A percentile compares a stretch with the other conserved stretches of the same genome.
Evolutionary conservation across 2,113 vertebrate genomes (phyloP).

Genomic region (Macrotus californicus): DNA sequence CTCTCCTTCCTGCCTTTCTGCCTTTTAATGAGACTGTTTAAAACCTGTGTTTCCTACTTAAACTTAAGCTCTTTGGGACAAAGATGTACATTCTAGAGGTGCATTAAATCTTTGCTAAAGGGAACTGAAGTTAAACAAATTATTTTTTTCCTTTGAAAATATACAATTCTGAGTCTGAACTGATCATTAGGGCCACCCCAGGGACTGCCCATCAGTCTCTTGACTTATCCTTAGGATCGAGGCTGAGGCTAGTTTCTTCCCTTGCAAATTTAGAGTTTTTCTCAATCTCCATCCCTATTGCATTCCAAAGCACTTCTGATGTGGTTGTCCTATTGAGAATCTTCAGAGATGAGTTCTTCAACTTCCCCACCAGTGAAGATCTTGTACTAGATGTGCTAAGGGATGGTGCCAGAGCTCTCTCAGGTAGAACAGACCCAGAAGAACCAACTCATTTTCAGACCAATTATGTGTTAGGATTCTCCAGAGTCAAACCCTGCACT

Average conservation of each 20-base stretch:
- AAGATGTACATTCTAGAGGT: background rate
- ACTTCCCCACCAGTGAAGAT: background rate
- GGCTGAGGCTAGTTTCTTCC: background rate
- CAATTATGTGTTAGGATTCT: background rate
- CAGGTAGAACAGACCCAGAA: accelerated
- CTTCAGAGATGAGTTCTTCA: background rate
- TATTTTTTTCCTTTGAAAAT: background rate
- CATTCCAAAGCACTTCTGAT: background rate
- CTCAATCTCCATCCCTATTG: background rate
- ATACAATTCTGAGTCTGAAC: background rate
- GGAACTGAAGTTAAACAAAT: background rate
- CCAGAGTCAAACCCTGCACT: background rate
- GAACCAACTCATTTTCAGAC: background rate
- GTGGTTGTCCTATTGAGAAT: background rate
- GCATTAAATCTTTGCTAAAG: background rate
- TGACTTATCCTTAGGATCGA: background rate
- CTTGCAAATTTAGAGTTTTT: background rate
- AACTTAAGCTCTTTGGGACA: background rate
- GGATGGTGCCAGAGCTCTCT: background rate
- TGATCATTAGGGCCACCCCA: background rate
- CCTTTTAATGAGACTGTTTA: no score
- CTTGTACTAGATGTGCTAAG: background rate
- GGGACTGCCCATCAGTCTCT: background rate
- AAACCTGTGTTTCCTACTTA: background rate
- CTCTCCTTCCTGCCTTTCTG: background rate